These are phyloP conservation scores for Perca fluviatilis DNA, from an alignment of 2,113 vertebrate genomes.

Conservation along the genomic window DNA sequence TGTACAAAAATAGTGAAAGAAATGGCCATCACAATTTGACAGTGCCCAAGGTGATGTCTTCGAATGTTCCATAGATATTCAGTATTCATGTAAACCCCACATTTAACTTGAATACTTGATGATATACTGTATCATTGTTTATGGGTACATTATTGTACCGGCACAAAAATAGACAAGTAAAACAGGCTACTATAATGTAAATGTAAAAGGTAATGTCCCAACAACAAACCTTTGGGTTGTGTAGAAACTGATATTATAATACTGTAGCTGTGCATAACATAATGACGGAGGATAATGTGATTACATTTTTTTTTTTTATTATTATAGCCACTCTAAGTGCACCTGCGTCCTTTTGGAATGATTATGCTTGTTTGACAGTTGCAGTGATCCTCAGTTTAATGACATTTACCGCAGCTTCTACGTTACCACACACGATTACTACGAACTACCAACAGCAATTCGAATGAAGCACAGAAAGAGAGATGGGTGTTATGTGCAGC, in stretches of 20 bases:
- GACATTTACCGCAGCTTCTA: background rate
- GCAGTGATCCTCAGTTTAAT: background rate
- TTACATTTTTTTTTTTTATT: background rate
- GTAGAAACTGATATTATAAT: background rate
- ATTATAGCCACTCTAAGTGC: background rate
- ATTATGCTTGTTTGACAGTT: background rate
- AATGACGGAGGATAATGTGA: background rate
- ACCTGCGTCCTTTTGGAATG: background rate
- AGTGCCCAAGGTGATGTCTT: background rate
- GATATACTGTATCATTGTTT: background rate
- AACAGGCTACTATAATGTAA: background rate
- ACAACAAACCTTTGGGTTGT: background rate
- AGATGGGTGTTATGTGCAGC: background rate
- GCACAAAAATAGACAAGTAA: background rate
- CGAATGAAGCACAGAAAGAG: background rate
- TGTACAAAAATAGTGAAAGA: background rate
- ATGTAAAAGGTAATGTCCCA: background rate
- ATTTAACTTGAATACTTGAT: background rate
- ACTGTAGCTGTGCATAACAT: background rate
- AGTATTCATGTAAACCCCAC: background rate
- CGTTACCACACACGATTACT: background rate
- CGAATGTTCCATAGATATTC: background rate
- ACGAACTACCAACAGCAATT: background rate
- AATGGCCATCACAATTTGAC: background rate
- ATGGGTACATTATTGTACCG: background rate